Evolutionary conservation across 30 jellyfish, hydroid and myxozoan species (phyloP), one percentile per base, ranked within the genome.

Genomic region (Nemopilema nomurai): DNA sequence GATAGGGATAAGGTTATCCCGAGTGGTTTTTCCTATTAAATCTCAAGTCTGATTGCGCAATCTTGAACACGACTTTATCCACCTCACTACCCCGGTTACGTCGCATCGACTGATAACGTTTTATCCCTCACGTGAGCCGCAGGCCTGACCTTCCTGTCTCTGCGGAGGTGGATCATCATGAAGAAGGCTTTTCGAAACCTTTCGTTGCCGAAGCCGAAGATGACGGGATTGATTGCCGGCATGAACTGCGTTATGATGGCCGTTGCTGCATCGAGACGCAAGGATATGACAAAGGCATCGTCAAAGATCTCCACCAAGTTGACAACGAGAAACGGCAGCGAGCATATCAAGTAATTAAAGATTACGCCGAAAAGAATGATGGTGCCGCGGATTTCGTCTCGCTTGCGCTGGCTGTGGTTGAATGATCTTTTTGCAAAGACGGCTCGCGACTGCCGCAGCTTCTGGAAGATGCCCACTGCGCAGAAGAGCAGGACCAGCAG

Each of bases 201-300:
- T 49, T 73, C 83, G 33, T 73, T 73, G 22, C 83, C 83, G n/a
- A 73, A 73, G 7, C 83, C 83, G 25, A 73, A 73, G 20, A 73
- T 32, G 69, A 73, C 49, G 4, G 83, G 83, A 25, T 73, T 73
- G 9, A 73, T 41, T 18, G 51, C 83, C 13, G 83, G 83, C 83
- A 73, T 73, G 49, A 73, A n/a, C 83, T 73, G 83, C 1, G 83
- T 41, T 66, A 73, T 31, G 0, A 73, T 33, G 17, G 83, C 50
- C 24, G 83, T 73, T 17, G 83, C 83, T 6, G 33, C 33, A 22
- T 73, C 83, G 6, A 33, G 69, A 9, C 83, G 83, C 3, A 73
- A 21, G 16, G 83, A 69, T 0, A 73, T 73, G 20, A n/a, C 51
- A 22, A 73, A 73, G 18, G 20, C 69, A 20, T 32, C 23, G 17